A percentile compares a stretch with the other conserved stretches of the same genome.
Conservation (phyloP, 64 coral and sea anemone genomes). For the Montipora efflorescens region DNA sequence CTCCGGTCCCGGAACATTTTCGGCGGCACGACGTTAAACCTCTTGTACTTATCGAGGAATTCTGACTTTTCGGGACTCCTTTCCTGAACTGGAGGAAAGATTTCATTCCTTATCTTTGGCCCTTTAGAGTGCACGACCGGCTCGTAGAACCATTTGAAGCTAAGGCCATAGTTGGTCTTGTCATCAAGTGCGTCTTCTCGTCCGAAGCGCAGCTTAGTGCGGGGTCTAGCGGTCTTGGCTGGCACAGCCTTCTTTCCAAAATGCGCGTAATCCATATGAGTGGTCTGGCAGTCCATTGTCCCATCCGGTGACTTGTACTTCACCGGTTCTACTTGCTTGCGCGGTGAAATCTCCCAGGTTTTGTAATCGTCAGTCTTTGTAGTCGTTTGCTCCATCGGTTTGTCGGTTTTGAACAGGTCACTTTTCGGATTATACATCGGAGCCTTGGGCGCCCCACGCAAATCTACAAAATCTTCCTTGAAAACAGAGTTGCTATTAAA, state of each 20-base stretch:
- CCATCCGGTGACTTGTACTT: slow-evolving; percentile 85
- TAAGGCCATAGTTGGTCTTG: slow-evolving; percentile 82
- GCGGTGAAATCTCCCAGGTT: slow-evolving; percentile 75
- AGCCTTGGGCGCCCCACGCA: slow-evolving; percentile 75
- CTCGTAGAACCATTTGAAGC: slow-evolving; percentile 75
- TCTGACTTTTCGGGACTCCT: slow-evolving; percentile 75
- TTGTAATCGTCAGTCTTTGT: slow-evolving; percentile 76
- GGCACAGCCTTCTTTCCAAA: slow-evolving; percentile 85
- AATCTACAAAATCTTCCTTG: slow-evolving; percentile 79
- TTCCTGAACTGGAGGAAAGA: slow-evolving; percentile 67
- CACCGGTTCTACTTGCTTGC: slow-evolving; percentile 83
- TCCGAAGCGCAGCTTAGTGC: slow-evolving; percentile 91
- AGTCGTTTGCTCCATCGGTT: slow-evolving; percentile 77
- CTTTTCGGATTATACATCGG: slow-evolving; percentile 77
- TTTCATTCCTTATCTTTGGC: slow-evolving; percentile 81
- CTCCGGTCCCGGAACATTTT: slow-evolving; percentile 90
- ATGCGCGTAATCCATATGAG: slow-evolving; percentile 86
- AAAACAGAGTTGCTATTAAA: slow-evolving; percentile 91
- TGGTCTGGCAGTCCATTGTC: slow-evolving; percentile 75
- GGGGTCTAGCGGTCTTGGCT: slow-evolving; percentile 80
- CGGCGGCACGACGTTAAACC: slow-evolving; percentile 83
- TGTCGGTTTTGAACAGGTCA: slow-evolving; percentile 83
- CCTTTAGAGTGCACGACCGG: slow-evolving; percentile 68
- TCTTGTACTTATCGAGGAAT: slow-evolving; percentile 91
- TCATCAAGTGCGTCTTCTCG: slow-evolving; percentile 84